Base-by-base conservation (phyloP, 2,113 vertebrate species). In the Pelecanoides urinatrix region DNA sequence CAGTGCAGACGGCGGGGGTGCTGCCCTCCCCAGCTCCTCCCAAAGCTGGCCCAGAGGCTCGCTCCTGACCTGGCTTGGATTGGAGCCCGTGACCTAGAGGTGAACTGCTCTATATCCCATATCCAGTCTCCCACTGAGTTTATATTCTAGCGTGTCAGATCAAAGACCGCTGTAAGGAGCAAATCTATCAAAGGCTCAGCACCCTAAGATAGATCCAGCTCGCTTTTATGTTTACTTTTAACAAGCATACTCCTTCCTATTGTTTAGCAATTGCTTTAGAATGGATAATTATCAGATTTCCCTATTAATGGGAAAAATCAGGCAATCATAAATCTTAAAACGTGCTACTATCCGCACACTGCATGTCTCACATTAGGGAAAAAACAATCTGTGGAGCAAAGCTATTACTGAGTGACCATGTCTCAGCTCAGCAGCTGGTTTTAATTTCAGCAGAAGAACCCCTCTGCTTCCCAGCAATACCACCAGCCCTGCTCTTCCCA, bases 171-270 rank as follows among this genome's bases (percentile, higher is more conserved):
- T 70, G 71, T 55, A 88, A 94, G 88, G 42, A 92, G 88, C 90
- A 94, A 85, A 94, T 92, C 86, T 87, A 94, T 92, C 94, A 97
- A 91, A 95, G 77, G 94, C 77, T 91, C 94, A 82, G 94, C 77
- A 89, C 86, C 53, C 77, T 20, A 13, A 79, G 74, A 85, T 11
- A 89, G 95, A 91, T 38, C 38, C 74, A 62, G 84, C 50, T 94
- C 0, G 0, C 92, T 92, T 96, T 97, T 73, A 87, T 95, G 92
- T 73, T 88, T 55, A 72, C 47, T 89, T 93, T 94, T 90, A 95
- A 92, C 86, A 74, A 72, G 61, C 38, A 42, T 38, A 44, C 53
- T 45, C 77, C 61, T 94, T 94, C 77, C 86, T 82, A 87, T 91
- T 92, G 62, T 95, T 82, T 38, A 85, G 70, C 55, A 70, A 74